These are phyloP conservation scores for Poecilia picta DNA, from an alignment of 2,797 vertebrate species.

Conservation along the genomic window DNA sequence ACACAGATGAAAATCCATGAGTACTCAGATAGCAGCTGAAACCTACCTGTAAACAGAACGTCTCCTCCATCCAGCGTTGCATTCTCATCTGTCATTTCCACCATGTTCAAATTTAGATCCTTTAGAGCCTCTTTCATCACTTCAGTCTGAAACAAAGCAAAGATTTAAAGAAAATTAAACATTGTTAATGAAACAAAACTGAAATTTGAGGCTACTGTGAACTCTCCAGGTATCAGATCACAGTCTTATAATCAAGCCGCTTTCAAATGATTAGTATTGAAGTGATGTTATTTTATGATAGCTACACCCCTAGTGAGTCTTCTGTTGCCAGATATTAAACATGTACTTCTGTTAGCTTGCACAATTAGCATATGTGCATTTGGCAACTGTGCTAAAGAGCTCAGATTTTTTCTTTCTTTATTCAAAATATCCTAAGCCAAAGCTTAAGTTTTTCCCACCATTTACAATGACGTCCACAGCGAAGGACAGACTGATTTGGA, in stretches of 20 bases:
- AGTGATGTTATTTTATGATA: neutral
- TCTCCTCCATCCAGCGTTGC: conserved; percentile 97
- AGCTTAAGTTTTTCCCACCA: neutral
- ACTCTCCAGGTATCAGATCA: neutral
- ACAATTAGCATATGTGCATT: neutral
- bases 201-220: neutral
- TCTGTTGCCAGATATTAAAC: neutral
- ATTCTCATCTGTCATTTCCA: conserved; percentile 93
- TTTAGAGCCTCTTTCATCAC: conserved; percentile 86
- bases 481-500: neutral
- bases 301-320: neutral
- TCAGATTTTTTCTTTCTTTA: neutral
- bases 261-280: neutral
- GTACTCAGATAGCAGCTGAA: neutral
- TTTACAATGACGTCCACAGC: neutral
- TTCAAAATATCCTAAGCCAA: neutral
- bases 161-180: conserved; percentile 39
- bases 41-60: conserved; percentile 94
- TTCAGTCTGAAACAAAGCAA: conserved; percentile 81
- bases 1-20: neutral
- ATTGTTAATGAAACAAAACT: conserved; percentile 30
- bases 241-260: neutral
- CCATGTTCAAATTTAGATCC: conserved; percentile 89
- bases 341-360: neutral
- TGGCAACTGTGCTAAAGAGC: neutral